Base-by-base conservation (phyloP, 2,113 vertebrate genomes). In the Rhinichthys klamathensis region DNA sequence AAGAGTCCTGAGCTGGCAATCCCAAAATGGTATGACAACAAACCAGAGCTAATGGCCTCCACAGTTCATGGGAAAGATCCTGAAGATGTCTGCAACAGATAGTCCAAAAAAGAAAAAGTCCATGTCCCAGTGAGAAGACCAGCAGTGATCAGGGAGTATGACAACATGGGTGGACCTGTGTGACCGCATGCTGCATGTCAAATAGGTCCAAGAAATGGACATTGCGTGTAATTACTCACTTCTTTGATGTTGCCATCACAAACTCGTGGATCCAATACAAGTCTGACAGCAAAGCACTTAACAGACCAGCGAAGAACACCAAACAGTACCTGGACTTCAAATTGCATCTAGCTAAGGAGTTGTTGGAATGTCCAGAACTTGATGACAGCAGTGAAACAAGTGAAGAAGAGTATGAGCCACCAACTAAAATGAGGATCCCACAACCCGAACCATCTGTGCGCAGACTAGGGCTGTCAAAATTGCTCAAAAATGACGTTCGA, bases 231-330 rank as follows among this genome's bases (percentile, higher is more conserved):
- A 73, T 83, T 10, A 21, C 6, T 85, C 88, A 85, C 58, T 86
- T 89, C 70, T 82, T 79, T 84, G 72, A 89, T 87, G 83, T 89
- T 80, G 74, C 89, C 84, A 86, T 85, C 41, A 74, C 85, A 72
- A 86, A 90, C 41, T 74, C 82, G 2, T 90, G 58, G 72, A 85
- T 87, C 44, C 54, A 67, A 18, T 77, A 56, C 25, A 18, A 54
- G 51, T 54, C 51, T 54, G 51, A 54, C 16, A 54, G 51, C 41
- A 44, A 44, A 44, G 32, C 32, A 4, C 32, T 35, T 3, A 3
- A 35, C 32, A 35, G 32, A 35, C 4, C 32, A 35, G 3, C 25
- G 13, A 77, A 56, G 46, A 54, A 32, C 30, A 74, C 23, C 30
- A 32, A 63, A 27, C n/a, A 27, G 61, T 54, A 54, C 51, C 16